Evolutionary conservation across 92 coral and sea anemone genomes (phyloP).

Genomic region (Bergia puertoricense): DNA sequence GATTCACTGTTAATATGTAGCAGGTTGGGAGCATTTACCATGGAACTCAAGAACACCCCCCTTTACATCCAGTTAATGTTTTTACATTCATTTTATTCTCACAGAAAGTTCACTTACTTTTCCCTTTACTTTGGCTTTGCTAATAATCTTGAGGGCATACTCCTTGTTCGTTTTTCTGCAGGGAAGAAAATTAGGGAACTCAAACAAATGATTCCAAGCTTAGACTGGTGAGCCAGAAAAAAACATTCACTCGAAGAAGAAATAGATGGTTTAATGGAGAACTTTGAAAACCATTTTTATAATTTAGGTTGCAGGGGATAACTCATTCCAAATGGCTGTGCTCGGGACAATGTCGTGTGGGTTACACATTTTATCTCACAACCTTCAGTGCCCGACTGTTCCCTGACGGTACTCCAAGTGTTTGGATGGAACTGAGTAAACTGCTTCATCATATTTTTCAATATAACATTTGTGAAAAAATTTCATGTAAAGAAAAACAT

Average conservation of each 20-base stretch:
- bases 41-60: too few relatives aligned
- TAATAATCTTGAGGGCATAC: constrained; percentile 92
- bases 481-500: background rate
- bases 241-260: background rate
- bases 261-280: background rate
- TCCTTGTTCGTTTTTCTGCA: constrained; percentile 92
- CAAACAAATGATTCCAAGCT: background rate
- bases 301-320: too few relatives aligned
- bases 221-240: background rate
- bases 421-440: too few relatives aligned
- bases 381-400: background rate
- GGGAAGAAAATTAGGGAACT: background rate
- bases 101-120: constrained; percentile 62
- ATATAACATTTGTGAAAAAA: too few relatives aligned
- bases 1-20: too few relatives aligned
- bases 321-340: background rate
- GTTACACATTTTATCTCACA: background rate
- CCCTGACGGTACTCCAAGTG: background rate
- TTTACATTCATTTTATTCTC: too few relatives aligned
- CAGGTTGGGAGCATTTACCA: background rate
- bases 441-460: too few relatives aligned
- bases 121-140: constrained; percentile 96
- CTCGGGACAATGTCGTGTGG: background rate
- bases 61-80: too few relatives aligned
- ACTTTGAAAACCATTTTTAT: too few relatives aligned